Conservation (phyloP, 2,113 vertebrate genomes). For the Cygnus buccinator region DNA sequence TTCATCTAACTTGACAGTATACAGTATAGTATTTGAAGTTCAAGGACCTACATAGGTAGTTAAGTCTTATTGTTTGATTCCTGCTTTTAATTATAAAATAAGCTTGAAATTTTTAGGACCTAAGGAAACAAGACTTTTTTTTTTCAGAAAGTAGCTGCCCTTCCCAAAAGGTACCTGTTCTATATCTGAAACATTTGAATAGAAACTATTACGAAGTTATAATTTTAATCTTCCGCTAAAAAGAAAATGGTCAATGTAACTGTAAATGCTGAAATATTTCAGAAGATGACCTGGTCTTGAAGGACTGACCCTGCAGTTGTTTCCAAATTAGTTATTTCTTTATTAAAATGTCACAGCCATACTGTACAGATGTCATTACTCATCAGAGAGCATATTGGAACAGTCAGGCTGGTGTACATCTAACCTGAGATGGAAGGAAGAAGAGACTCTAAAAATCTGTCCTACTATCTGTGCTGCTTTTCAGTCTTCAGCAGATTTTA, state of each 20-base stretch:
- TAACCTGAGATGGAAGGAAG: background rate
- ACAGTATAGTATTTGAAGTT: background rate
- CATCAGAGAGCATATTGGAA: background rate
- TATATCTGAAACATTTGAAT: background rate
- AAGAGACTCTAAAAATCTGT: background rate
- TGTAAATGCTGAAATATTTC: background rate
- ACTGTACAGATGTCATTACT: background rate
- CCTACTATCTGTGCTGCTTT: background rate
- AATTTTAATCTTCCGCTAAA: background rate
- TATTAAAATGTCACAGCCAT: background rate
- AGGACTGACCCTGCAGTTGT: background rate
- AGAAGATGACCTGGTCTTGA: background rate
- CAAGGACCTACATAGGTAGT: background rate
- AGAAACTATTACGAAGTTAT: background rate
- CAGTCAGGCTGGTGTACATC: background rate
- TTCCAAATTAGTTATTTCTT: background rate
- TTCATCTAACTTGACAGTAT: background rate
- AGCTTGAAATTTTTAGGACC: background rate
- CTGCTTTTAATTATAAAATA: background rate
- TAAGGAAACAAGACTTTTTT: background rate
- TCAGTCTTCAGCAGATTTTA: background rate
- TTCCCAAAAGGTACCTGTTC: background rate
- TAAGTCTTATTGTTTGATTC: background rate
- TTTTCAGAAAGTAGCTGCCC: background rate
- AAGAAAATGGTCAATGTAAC: background rate